Conservation (phyloP, 2,113 vertebrate species). For the Misgurnus anguillicaudatus region DNA sequence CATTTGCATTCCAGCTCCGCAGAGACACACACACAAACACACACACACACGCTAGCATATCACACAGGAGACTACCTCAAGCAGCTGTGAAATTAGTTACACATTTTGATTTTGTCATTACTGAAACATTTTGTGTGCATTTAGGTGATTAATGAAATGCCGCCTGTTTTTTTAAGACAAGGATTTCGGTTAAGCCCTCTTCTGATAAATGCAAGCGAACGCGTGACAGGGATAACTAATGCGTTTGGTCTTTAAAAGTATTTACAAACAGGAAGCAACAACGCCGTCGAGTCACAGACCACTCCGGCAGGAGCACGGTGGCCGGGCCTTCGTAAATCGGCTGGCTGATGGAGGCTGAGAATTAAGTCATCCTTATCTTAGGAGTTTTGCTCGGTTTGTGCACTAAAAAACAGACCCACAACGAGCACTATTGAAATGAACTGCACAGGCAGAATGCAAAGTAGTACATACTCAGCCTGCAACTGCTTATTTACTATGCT, state of each 20-base stretch:
- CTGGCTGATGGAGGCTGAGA: constrained; percentile 33
- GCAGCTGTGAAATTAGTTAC: constrained; percentile 72
- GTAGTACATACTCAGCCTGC: constrained; percentile 47
- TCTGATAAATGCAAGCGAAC: constrained; percentile 40
- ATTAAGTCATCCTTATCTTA: constrained; percentile 44
- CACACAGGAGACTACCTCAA: constrained; percentile 61
- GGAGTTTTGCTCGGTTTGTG: constrained; percentile 4
- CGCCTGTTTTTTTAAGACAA: constrained; percentile 49
- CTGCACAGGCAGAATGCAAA: constrained; percentile 56
- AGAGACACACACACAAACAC: constrained; percentile 32
- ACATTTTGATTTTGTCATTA: constrained; percentile 59
- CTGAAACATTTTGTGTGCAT: constrained; percentile 56
- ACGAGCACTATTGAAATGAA: constrained; percentile 57
- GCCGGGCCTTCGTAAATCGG: neutral
- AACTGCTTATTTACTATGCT: constrained; percentile 29
- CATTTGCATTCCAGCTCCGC: constrained; percentile 59
- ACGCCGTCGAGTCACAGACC: neutral
- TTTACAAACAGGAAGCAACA: constrained; percentile 23
- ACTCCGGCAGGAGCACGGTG: neutral
- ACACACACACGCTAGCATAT: constrained; percentile 45
- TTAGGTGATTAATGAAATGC: constrained; percentile 62
- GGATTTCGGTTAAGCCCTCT: constrained; percentile 70
- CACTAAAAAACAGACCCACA: constrained; percentile 37
- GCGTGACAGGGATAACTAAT: constrained; percentile 65
- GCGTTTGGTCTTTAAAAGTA: constrained; percentile 56